Percentiles rank a stretch among this genome's conserved stretches.
Evolutionary conservation across 2,113 vertebrate species (phyloP).

Genomic region (Setophaga kirtlandii): DNA sequence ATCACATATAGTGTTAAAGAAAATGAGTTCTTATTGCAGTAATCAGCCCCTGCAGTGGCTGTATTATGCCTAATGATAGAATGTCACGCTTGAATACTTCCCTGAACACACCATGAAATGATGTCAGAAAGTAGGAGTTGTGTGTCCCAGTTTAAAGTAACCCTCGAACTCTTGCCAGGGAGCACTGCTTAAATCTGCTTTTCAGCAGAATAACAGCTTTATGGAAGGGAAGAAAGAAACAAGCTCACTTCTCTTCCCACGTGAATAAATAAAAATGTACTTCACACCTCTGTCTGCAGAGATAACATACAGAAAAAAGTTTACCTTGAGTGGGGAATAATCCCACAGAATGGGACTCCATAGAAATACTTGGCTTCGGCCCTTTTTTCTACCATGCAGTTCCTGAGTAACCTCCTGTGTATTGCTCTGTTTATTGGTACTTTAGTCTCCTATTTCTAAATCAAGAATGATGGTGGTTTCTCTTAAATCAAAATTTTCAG

Average conservation of each 20-base stretch:
- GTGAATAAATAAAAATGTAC: not conserved
- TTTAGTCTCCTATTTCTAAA: not conserved
- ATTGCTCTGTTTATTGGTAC: not conserved
- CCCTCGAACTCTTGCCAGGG: not conserved
- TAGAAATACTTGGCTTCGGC: not conserved
- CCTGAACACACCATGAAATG: conserved; percentile 59
- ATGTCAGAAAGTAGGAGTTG: conserved; percentile 24
- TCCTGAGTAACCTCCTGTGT: not conserved
- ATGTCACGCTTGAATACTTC: conserved; percentile 36
- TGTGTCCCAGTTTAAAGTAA: not conserved
- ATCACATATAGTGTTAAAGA: not conserved
- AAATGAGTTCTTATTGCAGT: conserved; percentile 55
- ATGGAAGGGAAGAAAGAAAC: not conserved
- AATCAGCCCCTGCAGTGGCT: conserved; percentile 36
- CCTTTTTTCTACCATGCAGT: not conserved
- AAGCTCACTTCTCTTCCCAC: not conserved
- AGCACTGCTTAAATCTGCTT: not conserved
- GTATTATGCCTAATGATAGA: conserved; percentile 50
- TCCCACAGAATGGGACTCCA: not conserved
- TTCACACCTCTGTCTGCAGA: not conserved
- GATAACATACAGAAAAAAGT: not conserved
- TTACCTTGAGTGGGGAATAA: not conserved
- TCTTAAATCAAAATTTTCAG: not conserved
- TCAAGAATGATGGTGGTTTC: not conserved
- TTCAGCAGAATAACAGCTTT: not conserved